Conservation (phyloP, 2,888 invertebrate species). For the Melanophora roralis region DNA sequence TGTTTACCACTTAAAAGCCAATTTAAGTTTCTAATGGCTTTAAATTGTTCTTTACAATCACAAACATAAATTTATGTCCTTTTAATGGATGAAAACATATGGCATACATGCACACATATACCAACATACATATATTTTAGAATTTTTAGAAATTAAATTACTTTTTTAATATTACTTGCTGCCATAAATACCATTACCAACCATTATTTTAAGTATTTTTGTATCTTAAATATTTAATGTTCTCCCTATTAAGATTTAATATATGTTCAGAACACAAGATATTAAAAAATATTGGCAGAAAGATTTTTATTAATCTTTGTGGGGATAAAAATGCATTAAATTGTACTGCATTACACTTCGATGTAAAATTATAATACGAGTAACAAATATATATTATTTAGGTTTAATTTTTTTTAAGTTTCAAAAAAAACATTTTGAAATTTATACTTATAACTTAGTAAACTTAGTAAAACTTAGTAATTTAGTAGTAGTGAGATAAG, state of each 20-base stretch:
- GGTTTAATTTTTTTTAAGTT: no score
- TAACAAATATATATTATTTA: no score
- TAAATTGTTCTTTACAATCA: constrained; percentile 11
- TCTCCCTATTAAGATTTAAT: neutral
- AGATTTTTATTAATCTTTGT: neutral
- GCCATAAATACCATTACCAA: neutral
- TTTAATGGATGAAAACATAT: neutral
- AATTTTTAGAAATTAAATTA: neutral
- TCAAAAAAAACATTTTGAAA: no score
- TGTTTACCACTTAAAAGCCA: constrained; percentile 30
- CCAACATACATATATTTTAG: neutral
- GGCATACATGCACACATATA: neutral
- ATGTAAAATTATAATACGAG: no score
- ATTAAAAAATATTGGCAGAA: neutral
- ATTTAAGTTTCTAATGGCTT: constrained; percentile 29
- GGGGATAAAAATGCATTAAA: neutral
- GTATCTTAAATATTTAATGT: constrained; percentile 13
- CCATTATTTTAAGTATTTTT: neutral
- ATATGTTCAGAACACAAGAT: neutral
- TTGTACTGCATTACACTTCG: neutral
- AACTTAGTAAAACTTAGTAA: no score
- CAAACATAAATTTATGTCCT: constrained; percentile 7
- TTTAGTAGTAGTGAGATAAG: no score
- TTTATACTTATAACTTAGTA: no score
- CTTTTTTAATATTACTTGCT: neutral